Conservation (phyloP, 2,888 invertebrate genomes). For the Drosophila maculinotata region DNA sequence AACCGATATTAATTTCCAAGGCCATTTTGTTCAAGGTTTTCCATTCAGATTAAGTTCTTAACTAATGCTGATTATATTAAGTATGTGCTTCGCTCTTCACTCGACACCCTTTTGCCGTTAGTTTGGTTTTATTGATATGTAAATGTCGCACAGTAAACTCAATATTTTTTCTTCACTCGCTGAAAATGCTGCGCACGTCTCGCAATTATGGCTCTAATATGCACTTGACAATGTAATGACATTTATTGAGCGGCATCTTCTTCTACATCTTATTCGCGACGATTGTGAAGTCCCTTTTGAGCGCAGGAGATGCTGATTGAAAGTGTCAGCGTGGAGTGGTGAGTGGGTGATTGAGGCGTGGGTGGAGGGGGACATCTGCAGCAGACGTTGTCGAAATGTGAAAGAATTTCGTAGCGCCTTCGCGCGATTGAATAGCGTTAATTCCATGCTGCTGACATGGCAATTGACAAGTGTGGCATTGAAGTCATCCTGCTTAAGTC, state of each 20-base stretch:
- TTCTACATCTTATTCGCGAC: slow-evolving; percentile 12
- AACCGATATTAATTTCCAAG: too few species aligned
- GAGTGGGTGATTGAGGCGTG: too few species aligned
- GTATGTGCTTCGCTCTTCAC: not conserved
- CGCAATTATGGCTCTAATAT: slow-evolving; percentile 77
- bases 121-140: slow-evolving; percentile 55
- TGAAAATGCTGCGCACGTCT: slow-evolving; percentile 68
- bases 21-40: too few species aligned
- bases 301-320: slow-evolving; percentile 56
- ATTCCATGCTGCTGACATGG: slow-evolving; percentile 68
- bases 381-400: slow-evolving; percentile 59
- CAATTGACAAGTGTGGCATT: slow-evolving; percentile 62
- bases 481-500: not conserved
- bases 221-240: slow-evolving; percentile 80
- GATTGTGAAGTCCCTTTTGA: slow-evolving; percentile 26
- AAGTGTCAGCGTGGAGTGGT: slow-evolving; percentile 46
- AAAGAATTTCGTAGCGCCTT: slow-evolving; percentile 56
- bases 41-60: too few species aligned
- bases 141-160: slow-evolving; percentile 52
- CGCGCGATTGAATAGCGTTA: slow-evolving; percentile 59
- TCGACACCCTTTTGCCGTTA: slow-evolving; percentile 22
- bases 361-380: slow-evolving; percentile 8
- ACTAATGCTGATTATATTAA: too few species aligned
- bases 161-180: slow-evolving; percentile 9
- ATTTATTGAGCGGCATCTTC: slow-evolving; percentile 68